Conservation (phyloP, 2,888 invertebrate species). For the Phaonia tiefii region DNA sequence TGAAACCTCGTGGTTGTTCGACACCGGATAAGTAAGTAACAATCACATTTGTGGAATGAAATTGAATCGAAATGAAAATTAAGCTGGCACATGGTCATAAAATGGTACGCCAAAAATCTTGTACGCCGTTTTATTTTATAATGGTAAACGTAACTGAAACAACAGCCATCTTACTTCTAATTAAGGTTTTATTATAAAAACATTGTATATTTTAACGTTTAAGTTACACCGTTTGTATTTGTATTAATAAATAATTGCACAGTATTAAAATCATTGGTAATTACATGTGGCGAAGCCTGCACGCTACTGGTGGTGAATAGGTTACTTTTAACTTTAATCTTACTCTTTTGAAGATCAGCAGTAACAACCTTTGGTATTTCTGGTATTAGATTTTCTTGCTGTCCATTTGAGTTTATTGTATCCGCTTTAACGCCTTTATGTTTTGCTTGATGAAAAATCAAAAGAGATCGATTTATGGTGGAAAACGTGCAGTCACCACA, state of each 20-base stretch:
- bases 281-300: background rate
- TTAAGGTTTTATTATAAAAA: no score
- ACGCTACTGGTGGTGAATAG: slow-evolving; percentile 64
- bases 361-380: slow-evolving; percentile 26
- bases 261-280: background rate
- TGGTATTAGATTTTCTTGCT: background rate
- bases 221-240: background rate
- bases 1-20: no score
- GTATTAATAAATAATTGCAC: slow-evolving; percentile 24
- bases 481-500: slow-evolving; percentile 77
- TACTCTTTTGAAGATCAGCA: slow-evolving; percentile 68
- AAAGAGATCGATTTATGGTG: slow-evolving; percentile 78
- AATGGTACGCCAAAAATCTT: no score
- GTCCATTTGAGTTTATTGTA: background rate
- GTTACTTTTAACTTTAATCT: slow-evolving; percentile 79
- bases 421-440: slow-evolving; percentile 70
- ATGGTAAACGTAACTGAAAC: no score
- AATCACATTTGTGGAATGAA: no score
- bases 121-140: no score
- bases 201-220: no score
- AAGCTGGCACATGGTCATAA: no score
- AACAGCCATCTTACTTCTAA: no score
- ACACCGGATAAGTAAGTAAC: no score
- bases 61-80: no score
- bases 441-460: slow-evolving; percentile 77